Base-by-base conservation (phyloP, 2,888 invertebrate species). In the Ophion costatus region DNA sequence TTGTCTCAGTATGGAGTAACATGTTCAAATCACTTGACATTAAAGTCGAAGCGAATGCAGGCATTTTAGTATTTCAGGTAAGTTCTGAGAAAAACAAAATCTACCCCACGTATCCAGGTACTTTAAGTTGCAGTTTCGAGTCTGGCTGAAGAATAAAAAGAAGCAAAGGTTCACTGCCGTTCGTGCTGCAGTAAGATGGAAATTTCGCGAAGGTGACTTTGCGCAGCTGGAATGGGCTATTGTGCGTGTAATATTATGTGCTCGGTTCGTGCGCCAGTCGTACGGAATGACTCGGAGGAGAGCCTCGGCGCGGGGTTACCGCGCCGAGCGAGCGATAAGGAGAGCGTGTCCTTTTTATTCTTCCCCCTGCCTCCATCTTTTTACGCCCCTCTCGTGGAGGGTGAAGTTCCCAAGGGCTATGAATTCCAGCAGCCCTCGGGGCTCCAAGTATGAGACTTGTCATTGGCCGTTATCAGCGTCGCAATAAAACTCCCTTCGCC, bases 401-500 rank as follows among this genome's bases (percentile, higher is more conserved):
- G 17, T n/a, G 33, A 71, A 67, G 51, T 29, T 42, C 69, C 63
- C 79, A 29, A 85, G 82, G 84, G 83, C 88, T 89, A 86, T 91
- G 90, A 91, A 91, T 90, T 57, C 80, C 80, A 89, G 88, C 89
- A 88, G 82, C 80, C 80, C 74, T 66, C 17, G 56, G 82, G 81
- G 83, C 83, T 88, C 87, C 84, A 87, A 86, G 88, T 88, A 51
- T 17, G 87, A 88, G 89, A 87, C 88, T 88, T 84, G 89, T 90
- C 89, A 89, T 88, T 80, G 59, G 77, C 88, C 88, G 88, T 91
- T 91, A 91, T 90, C 89, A 88, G 88, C 83, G 69, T 83, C 84
- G 87, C 88, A 89, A 91, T 91, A 90, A 91, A 91, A 90, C 90
- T 89, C 87, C 78, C 59, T 56, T 29, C n/a, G 22, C 59, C 11